Percentiles rank a stretch among this genome's conserved stretches.
phyloP scores from a whole-genome alignment of 2,888 invertebrate genomes.

The Mesorhabditis belari region DNA sequence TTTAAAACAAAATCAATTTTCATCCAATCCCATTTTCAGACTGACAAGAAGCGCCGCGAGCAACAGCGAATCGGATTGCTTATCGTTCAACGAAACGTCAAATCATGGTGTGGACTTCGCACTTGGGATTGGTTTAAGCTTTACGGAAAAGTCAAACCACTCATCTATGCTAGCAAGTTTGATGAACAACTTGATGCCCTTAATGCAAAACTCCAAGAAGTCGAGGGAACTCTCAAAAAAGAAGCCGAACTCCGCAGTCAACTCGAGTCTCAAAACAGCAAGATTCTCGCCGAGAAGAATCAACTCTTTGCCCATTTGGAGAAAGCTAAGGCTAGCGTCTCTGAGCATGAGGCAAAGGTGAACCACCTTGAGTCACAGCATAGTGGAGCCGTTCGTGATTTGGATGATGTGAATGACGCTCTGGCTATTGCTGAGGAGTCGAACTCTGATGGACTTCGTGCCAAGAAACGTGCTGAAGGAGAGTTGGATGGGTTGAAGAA shows the following conservation, averaged over 20 bases:
- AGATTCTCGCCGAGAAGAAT: constrained; percentile 53
- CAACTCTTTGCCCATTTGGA: constrained; percentile 62
- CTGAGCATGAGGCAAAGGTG: constrained; percentile 43
- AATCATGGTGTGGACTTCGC: constrained; percentile 45
- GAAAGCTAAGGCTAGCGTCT: constrained; percentile 38
- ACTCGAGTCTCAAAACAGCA: constrained; percentile 94
- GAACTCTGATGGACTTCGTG: constrained; percentile 43
- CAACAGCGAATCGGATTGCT: constrained; percentile 37
- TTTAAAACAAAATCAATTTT: too few relatives aligned
- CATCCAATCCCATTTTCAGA: constrained; percentile 4
- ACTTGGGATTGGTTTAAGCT: constrained; percentile 65
- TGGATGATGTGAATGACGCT: constrained; percentile 87
- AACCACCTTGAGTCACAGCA: constrained; percentile 55
- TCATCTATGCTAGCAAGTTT: constrained; percentile 44
- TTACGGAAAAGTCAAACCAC: constrained; percentile 45
- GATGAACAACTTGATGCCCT: constrained; percentile 60
- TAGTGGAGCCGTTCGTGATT: constrained; percentile 70
- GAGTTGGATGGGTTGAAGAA: constrained; percentile 46
- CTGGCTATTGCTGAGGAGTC: constrained; percentile 67
- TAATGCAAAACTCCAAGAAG: constrained; percentile 90
- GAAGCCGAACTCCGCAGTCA: constrained; percentile 95
- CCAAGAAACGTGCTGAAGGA: constrained; percentile 40
- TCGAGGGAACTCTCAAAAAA: constrained; percentile 95
- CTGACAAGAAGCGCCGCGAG: constrained; percentile 25
- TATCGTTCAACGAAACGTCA: constrained; percentile 47